Base-by-base conservation (phyloP, 2,888 invertebrate species). In the Dichetophora obliterata region DNA sequence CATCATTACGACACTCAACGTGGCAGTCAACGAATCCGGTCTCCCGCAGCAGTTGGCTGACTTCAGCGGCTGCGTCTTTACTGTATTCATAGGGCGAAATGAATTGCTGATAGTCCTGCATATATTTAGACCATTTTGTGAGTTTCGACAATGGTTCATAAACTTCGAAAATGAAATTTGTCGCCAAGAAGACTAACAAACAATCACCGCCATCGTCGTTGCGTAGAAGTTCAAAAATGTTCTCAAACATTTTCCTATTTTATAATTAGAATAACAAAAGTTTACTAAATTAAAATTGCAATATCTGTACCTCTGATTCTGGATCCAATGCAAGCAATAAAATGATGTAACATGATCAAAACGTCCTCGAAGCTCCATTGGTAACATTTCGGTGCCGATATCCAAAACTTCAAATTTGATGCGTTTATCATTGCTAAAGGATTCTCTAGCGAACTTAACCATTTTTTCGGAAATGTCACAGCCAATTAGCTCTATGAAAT, bases 281-380 rank as follows among this genome's bases (percentile, higher is more conserved):
- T 5, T 37, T 8, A 5, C 6, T 8, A 37, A 8, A 8, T 37
- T 5, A 6, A 5, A 5, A 37, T 37, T 37, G 4, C 37, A 37
- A 6, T 6, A 5, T 8, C 2, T 48, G 2, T 14, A 68, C 68
- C 48, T 68, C 86, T 94, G 93, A 84, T 94, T 91, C 82, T 91
- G 91, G 54, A 95, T 92, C 95, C 95, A 95, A 84, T 95, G 95
- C 6, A 95, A 89, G 79, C 94, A 92, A 86, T 94, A 95, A 86
- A 95, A 94, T 0, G 95, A 95, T 76, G 94, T 92, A 1, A 92
- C 91, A 84, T 94, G 93, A 84, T 93, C 91, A 84, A 93, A 95
- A 59, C 88, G 83, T 77, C 89, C 90, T 31, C 88, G 83, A 75
- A 91, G 83, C 27, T 91, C 88, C 0, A 87, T 85, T 1, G 92